Base-by-base conservation (phyloP, 2,888 invertebrate genomes). In the Xanthostigma xanthostigma region DNA sequence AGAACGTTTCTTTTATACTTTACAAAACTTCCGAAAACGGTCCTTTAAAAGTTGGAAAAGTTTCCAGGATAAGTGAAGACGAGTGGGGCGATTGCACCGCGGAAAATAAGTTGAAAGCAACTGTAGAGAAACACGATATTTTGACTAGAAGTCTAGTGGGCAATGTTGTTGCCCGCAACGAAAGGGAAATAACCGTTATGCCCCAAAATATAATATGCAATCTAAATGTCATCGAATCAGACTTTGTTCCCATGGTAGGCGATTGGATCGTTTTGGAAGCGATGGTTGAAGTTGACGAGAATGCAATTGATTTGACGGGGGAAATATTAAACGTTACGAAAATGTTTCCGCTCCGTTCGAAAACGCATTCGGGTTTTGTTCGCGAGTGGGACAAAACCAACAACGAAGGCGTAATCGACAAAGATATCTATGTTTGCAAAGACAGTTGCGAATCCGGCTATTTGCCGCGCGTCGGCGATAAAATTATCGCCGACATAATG, bases 241-340 rank as follows among this genome's bases (percentile, higher is more conserved):
- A 74, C 45, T 81, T 85, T 62, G 62, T 83, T 39, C 85, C 85
- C 2, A 64, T 78, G 13, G 67, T 73, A 53, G 86, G 86, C 2
- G 87, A 87, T 62, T 79, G 80, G 71, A 58, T 87, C 14, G 73
- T 75, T 60, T 58, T 85, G 38, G 72, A 73, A 50, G 78, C 78
- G 45, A 70, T 74, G 53, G 74, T 81, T 10, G 77, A 80, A 59
- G 64, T 77, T 45, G 72, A 82, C 62, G 74, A 76, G 52, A 60
- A 69, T 9, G 69, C 70, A n/a, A 62, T 68, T 2, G 68, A 74
- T 62, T 57, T 68, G 27, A 59, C 55, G 40, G 74, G 73, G n/a
- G 61, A 76, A 66, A 73, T 85, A 39, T 60, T 86, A 43, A 71
- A 79, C 60, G 72, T 84, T 0, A 64, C 70, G 42, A 74, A 72